These are phyloP conservation scores for Drosophila yooni DNA, from an alignment of 2,888 invertebrate genomes.

Conservation along the genomic window DNA sequence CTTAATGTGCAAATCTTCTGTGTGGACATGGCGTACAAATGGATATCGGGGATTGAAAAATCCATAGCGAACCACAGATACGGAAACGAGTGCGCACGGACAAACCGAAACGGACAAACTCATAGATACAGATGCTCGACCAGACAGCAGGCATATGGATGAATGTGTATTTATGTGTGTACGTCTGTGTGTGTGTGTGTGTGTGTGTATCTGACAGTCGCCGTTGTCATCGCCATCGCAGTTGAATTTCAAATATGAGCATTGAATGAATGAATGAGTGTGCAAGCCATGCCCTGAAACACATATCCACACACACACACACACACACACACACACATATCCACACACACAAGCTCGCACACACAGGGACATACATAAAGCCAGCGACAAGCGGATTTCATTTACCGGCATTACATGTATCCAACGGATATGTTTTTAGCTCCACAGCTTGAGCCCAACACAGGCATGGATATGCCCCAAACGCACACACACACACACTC, in stretches of 20 bases:
- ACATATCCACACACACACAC: constrained; percentile 14
- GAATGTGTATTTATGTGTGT: constrained; percentile 28
- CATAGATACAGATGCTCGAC: constrained; percentile 60
- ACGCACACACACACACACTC: constrained; percentile 33
- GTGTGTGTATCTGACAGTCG: constrained; percentile 39
- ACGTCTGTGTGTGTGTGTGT: constrained; percentile 23
- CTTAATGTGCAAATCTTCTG: constrained; percentile 83
- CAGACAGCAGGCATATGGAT: constrained; percentile 53
- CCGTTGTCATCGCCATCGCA: constrained; percentile 75
- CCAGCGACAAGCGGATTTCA: constrained; percentile 80
- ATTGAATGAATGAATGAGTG: constrained; percentile 60
- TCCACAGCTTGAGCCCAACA: constrained; percentile 58
- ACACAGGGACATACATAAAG: constrained; percentile 18
- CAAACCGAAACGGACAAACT: constrained; percentile 42
- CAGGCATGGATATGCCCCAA: constrained; percentile 73
- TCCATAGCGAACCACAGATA: constrained; percentile 81
- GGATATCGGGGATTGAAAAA: constrained; percentile 83
- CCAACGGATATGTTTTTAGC: constrained; percentile 79
- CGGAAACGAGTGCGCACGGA: constrained; percentile 53
- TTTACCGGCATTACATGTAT: constrained; percentile 82
- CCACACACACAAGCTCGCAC: constrained; percentile 15
- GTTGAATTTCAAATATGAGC: constrained; percentile 75
- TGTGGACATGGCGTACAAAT: constrained; percentile 80
- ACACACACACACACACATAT: constrained; percentile 7
- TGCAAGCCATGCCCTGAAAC: constrained; percentile 28